Percentiles rank a stretch among this genome's conserved stretches.
Conservation (phyloP, 2,888 invertebrate species). For the Drosophila anomalata region DNA sequence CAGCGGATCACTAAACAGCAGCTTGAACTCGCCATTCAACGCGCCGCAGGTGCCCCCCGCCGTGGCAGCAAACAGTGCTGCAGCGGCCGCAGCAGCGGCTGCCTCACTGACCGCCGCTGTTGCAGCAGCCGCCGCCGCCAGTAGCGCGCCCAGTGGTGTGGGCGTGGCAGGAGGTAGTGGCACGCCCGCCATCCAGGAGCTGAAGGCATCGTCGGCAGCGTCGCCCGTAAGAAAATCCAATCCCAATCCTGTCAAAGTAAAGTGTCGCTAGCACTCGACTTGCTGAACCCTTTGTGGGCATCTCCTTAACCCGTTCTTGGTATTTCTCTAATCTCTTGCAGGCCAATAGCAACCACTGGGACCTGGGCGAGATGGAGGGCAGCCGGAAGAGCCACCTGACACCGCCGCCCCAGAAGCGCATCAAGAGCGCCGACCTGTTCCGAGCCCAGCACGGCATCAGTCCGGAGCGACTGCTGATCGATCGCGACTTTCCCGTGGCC, state of each 20-base stretch:
- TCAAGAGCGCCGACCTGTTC: conserved; percentile 88
- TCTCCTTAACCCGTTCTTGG: neutral
- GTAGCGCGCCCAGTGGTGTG: conserved; percentile 25
- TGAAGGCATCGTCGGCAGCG: conserved; percentile 83
- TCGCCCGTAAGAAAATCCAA: conserved; percentile 84
- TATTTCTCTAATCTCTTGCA: conserved; percentile 32
- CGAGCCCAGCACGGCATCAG: conserved; percentile 86
- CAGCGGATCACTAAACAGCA: conserved; percentile 42
- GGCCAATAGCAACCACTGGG: conserved; percentile 85
- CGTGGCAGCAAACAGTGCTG: conserved; percentile 55
- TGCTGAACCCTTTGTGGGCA: conserved; percentile 6
- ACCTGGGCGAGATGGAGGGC: conserved; percentile 85
- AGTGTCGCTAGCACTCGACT: conserved; percentile 61
- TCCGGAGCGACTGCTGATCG: conserved; percentile 83
- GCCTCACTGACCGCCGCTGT: conserved; percentile 65
- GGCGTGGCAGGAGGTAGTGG: conserved; percentile 49
- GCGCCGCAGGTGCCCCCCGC: conserved; percentile 64
- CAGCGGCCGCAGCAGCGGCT: conserved; percentile 66
- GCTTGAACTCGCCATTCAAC: conserved; percentile 65
- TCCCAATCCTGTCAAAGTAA: conserved; percentile 80
- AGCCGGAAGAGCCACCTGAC: conserved; percentile 85
- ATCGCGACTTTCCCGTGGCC: conserved; percentile 82
- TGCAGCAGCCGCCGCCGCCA: conserved; percentile 53
- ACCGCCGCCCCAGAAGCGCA: conserved; percentile 88
- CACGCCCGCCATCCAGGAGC: conserved; percentile 83